These are phyloP conservation scores for Anguilla pacifica DNA, from an alignment of 2,797 vertebrate species.

Conservation along the genomic window DNA sequence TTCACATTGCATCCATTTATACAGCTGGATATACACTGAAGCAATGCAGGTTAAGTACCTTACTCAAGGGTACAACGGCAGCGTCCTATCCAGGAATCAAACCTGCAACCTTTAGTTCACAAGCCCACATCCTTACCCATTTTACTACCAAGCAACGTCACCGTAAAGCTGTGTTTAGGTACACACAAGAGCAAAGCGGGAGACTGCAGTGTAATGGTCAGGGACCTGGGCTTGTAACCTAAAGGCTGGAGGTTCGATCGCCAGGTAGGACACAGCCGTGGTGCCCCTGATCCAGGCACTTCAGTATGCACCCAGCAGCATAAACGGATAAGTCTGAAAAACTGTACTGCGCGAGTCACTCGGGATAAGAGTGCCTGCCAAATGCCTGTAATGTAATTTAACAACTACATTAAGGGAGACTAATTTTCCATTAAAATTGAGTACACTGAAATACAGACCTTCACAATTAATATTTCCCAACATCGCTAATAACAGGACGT, in stretches of 20 bases:
- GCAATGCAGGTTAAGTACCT: too few relatives aligned
- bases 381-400: neutral
- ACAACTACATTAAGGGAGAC: too few relatives aligned
- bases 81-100: too few relatives aligned
- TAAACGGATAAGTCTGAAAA: neutral
- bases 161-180: neutral
- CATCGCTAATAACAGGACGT: neutral
- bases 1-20: too few relatives aligned
- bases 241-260: neutral
- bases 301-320: neutral
- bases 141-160: neutral
- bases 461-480: neutral
- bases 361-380: neutral
- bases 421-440: too few relatives aligned
- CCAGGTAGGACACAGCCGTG: too few relatives aligned
- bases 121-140: too few relatives aligned
- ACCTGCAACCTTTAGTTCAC: too few relatives aligned
- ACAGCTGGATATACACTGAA: too few relatives aligned
- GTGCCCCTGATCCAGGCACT: neutral
- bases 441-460: too few relatives aligned
- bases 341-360: neutral
- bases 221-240: neutral
- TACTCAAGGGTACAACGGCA: too few relatives aligned
- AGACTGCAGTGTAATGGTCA: neutral
- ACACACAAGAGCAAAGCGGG: neutral